phyloP scores from a whole-genome alignment of 2,113 vertebrate species.

The Nyctereutes procyonoides region DNA sequence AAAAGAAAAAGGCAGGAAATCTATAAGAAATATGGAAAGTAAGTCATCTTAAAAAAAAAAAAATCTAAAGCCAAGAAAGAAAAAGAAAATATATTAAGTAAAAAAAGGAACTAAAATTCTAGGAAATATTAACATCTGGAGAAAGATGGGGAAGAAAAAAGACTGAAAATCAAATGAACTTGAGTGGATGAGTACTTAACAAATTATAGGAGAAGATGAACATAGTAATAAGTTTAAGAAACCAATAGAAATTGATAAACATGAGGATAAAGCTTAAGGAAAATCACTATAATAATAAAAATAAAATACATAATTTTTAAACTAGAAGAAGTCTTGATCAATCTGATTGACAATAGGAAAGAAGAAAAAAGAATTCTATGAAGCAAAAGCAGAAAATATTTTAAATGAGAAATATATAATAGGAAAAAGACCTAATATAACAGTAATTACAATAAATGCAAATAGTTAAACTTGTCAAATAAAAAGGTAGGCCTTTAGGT shows the following conservation, averaged over 20 bases:
- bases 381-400: not conserved
- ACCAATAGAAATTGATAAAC: not conserved
- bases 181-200: not conserved
- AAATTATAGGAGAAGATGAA: not conserved
- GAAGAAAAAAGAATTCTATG: not conserved
- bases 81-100: not conserved
- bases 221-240: not conserved
- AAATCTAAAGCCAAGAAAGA: not conserved
- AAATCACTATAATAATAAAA: not conserved
- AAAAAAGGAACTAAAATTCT: not conserved
- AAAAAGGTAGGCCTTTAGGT: not conserved
- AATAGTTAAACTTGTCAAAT: not conserved
- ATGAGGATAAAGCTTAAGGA: not conserved
- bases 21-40: not conserved
- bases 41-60: not conserved
- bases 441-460: not conserved
- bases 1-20: not conserved
- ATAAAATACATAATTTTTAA: not conserved
- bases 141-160: not conserved
- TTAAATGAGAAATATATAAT: not conserved
- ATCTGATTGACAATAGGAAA: not conserved
- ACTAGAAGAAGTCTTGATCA: not conserved
- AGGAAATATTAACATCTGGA: not conserved
- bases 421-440: not conserved
- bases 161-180: not conserved